Evolutionary conservation across 1,140 invertebrate genomes (phyloP), one percentile per base, ranked within the genome.

Genomic region (Danaus melanippus): DNA sequence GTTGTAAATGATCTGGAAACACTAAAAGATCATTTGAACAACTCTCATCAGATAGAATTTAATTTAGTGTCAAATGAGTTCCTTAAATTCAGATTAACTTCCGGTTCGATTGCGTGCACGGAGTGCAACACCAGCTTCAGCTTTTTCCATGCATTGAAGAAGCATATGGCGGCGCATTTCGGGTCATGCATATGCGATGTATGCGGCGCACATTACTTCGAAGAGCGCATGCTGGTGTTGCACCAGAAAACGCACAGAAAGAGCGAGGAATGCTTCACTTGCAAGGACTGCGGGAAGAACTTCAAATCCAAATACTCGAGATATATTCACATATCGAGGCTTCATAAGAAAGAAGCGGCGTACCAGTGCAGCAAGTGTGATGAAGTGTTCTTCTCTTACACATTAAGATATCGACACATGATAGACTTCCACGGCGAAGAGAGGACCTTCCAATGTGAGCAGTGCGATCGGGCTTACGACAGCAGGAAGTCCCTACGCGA

Each of bases 121-220:
- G 78, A 83, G 49, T 85, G 82, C 12, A 56, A 50, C 0, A 52
- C 40, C 0, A 55, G 42, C 0, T 85, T 80, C 9, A 60, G 69
- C 6, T 85, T 83, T 46, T 82, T 85, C 53, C 78, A 85, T 11
- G 76, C 79, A 0, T 53, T 85, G 39, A 83, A 79, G 62, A 83
- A 85, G 40, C 82, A 85, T 17, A 85, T 82, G 79, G 79, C 79
- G 0, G 77, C 79, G 42, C 82, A 85, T 55, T 85, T 85, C 7
- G 82, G 82, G 1, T 77, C 71, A 1, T 79, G 74, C 10, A 76
- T 83, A 3, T 85, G 82, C 12, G 79, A 85, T 58, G 47, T 76
- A 0, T 85, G 82, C 50, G 82, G 82, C 0, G 79, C 82, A 0
- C 79, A 83, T 66, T 84, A 84, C 50, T 84, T 84, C 44, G 74